Base-by-base conservation (phyloP, 2,888 invertebrate species). In the Tetragonula carbonaria region DNA sequence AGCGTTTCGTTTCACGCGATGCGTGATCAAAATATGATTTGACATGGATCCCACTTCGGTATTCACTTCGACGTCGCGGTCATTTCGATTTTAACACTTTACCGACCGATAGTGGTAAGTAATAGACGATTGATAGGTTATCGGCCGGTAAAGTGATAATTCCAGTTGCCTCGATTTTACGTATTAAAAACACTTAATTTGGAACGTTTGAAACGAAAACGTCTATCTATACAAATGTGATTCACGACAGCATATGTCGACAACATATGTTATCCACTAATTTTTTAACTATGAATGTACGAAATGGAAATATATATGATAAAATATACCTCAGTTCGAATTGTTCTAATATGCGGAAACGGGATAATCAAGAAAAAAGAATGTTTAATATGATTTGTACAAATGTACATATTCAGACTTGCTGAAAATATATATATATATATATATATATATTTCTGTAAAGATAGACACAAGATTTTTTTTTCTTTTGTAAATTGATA, bases 1-100 rank as follows among this genome's bases (percentile, higher is more conserved):
- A 50, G 50, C 57, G 53, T 74, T 68, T 76, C 78, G 62, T 75
- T 50, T 63, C 70, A 86, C 66, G n/a, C 82, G 84, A 87, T 68
- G 62, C 78, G 82, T 73, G 28, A 74, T 87, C 85, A 83, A 80
- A 88, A 83, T 81, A 81, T 28, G 28, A 28, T 78, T 84, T 86
- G 75, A 86, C 76, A 77, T 74, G 81, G 66, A 74, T 84, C 68
- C 66, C 59, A 79, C 28, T 28, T 50, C 55, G 23, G 70, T 57
- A 85, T 79, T 85, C 62, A 2, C 68, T 85, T 78, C 71, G 18
- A 75, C 18, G 53, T 38, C 51, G 68, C 18, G n/a, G n/a, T 18
- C 28, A 8, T 28, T 33, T 63, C 63, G 14, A 28, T 63, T 38
- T 38, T 38, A 8, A 38, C 28, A 28, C 28, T 28, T 28, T 28